These are phyloP conservation scores for Drosophila mimetica DNA, from an alignment of 2,888 invertebrate species.

Conservation along the genomic window DNA sequence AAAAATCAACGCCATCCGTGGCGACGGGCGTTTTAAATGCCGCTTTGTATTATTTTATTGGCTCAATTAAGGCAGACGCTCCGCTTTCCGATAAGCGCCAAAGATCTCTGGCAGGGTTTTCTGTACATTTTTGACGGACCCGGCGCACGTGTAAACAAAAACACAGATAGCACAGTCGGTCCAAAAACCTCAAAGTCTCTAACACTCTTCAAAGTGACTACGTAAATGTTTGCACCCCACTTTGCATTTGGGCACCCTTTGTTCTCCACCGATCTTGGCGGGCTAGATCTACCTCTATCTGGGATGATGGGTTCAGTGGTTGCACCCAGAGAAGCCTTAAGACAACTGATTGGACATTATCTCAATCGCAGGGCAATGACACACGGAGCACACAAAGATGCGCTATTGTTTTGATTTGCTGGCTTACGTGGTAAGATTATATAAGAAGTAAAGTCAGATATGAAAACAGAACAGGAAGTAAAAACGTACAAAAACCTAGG, in stretches of 20 bases:
- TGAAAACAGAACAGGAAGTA: neutral
- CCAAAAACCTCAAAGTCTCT: slow-evolving; percentile 16
- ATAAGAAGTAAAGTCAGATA: slow-evolving; percentile 3
- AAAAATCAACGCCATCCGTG: slow-evolving; percentile 58
- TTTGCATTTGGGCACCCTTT: slow-evolving; percentile 19
- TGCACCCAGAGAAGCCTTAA: slow-evolving; percentile 6
- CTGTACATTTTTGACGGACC: slow-evolving; percentile 22
- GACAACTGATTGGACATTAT: slow-evolving; percentile 46
- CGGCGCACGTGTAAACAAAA: slow-evolving; percentile 60
- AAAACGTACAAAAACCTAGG: neutral
- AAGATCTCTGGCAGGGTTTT: slow-evolving; percentile 27
- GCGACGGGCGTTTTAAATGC: slow-evolving; percentile 63
- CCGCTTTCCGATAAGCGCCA: slow-evolving; percentile 59
- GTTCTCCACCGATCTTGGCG: slow-evolving; percentile 16
- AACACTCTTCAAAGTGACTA: slow-evolving; percentile 4
- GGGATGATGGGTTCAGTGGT: slow-evolving; percentile 29
- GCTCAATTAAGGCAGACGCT: slow-evolving; percentile 74
- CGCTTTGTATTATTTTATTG: slow-evolving; percentile 80
- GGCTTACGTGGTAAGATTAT: neutral
- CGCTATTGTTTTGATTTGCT: slow-evolving; percentile 2
- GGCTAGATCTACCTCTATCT: slow-evolving; percentile 3
- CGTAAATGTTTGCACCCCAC: slow-evolving; percentile 33
- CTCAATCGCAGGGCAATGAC: slow-evolving; percentile 57
- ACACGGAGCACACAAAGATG: slow-evolving; percentile 9
- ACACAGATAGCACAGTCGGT: slow-evolving; percentile 9